These are phyloP conservation scores for Ptilonorhynchus violaceus DNA, from an alignment of 2,113 vertebrate species.

Conservation along the genomic window DNA sequence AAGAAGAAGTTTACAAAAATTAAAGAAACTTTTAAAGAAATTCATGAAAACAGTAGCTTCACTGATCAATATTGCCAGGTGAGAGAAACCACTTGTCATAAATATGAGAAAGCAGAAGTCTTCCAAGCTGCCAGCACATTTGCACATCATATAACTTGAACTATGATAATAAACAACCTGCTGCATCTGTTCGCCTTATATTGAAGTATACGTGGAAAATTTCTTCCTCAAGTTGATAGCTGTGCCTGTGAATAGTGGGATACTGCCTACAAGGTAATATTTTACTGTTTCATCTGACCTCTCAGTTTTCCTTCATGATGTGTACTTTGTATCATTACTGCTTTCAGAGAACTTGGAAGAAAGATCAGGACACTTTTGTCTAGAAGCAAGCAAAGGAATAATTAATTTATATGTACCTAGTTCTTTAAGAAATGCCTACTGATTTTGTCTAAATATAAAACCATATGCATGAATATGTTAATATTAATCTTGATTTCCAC, in stretches of 20 bases:
- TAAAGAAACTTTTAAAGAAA: neutral
- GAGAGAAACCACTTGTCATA: neutral
- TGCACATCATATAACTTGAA: neutral
- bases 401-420: neutral
- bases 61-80: neutral
- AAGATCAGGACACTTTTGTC: neutral
- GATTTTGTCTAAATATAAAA: neutral
- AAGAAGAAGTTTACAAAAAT: neutral
- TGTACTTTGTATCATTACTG: neutral
- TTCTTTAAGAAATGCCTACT: neutral
- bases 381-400: neutral
- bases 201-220: neutral
- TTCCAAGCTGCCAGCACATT: neutral
- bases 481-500: neutral
- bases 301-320: neutral
- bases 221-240: neutral
- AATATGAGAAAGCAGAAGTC: neutral
- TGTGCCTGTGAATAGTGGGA: neutral
- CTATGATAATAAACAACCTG: neutral
- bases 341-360: neutral
- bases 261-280: neutral
- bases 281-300: neutral
- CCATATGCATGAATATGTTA: neutral
- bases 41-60: neutral
- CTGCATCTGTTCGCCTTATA: neutral